Base-by-base conservation (phyloP, 2,888 invertebrate species). In the Beris chalybata region DNA sequence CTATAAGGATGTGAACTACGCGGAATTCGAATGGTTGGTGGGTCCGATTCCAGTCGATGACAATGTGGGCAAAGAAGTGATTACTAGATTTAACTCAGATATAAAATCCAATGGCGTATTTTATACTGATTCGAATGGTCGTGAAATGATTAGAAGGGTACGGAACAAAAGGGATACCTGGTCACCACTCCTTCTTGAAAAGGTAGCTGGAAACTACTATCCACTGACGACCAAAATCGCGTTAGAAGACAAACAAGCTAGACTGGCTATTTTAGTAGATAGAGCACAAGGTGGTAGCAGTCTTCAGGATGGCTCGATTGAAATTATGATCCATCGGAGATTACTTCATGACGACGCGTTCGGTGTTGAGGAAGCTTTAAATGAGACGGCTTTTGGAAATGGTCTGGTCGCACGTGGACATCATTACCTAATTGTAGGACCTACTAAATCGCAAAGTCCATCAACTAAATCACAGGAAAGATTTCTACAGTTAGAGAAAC, bases 61-160 rank as follows among this genome's bases (percentile, higher is more conserved):
- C 78, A 81, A 81, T 12, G 71, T 85, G 9, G 95, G 96, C 0
- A 93, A 91, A 76, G 97, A 98, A 79, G 84, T 95, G 1, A 83
- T 97, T 0, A 86, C 89, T 0, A 85, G 86, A 69, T 96, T 91
- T 74, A 81, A 82, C n/a, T 88, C 89, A 0, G 79, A 84, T 38
- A 76, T 94, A 0, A 74, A 84, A 0, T 88, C 88, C 0, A 81
- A 86, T 1, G 85, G 85, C 0, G 82, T 82, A 0, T 97, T 97
- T 77, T 95, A 89, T 76, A 98, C 97, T 0, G 98, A 98, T 77
- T 90, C 95, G 0, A 99, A 97, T 77, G 97, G 97, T 0, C 83
- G 97, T 15, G 93, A 96, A 78, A 85, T 91, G 78, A 75, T 96
- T 32, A 86, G 87, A 73, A 83, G 97, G 7, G 83, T 83, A 12